phyloP scores from a whole-genome alignment of 1,140 invertebrate species.

The Penaeus japonicus region DNA sequence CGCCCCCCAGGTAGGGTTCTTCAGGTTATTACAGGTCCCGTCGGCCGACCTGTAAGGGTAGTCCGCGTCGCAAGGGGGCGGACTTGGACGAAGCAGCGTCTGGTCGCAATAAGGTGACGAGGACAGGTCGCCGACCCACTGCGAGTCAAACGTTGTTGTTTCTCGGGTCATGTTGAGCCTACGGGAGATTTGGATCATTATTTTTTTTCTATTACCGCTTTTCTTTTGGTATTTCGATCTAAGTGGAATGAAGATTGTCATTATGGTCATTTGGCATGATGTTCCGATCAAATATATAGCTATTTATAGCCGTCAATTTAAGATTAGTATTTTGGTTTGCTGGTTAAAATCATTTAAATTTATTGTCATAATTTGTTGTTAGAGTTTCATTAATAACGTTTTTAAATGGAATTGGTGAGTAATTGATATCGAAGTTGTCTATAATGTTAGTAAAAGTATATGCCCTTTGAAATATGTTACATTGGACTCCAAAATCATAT shows the following conservation, averaged over 20 bases:
- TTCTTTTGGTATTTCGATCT: too few species aligned
- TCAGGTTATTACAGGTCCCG: constrained; percentile 73
- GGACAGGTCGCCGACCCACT: constrained; percentile 37
- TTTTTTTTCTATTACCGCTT: too few species aligned
- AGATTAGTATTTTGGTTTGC: too few species aligned
- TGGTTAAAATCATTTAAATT: too few species aligned
- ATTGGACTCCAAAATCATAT: neutral
- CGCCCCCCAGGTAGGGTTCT: constrained; percentile 69
- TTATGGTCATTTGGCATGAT: too few species aligned
- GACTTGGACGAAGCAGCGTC: neutral
- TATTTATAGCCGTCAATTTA: too few species aligned
- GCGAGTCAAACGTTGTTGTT: constrained; percentile 16
- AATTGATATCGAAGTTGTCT: too few species aligned
- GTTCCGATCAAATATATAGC: too few species aligned
- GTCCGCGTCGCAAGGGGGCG: neutral
- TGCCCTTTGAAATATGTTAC: neutral
- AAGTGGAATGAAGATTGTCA: too few species aligned
- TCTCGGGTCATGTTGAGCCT: constrained; percentile 38
- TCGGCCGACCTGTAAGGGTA: constrained; percentile 66
- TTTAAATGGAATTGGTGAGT: too few species aligned
- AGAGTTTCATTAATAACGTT: too few species aligned
- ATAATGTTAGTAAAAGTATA: neutral
- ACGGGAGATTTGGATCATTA: neutral
- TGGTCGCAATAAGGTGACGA: constrained; percentile 31
- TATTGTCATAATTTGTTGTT: too few species aligned